A percentile compares a stretch with the other conserved stretches of the same genome.
Conservation (phyloP, 2,888 invertebrate species). For the Rhingia rostrata region DNA sequence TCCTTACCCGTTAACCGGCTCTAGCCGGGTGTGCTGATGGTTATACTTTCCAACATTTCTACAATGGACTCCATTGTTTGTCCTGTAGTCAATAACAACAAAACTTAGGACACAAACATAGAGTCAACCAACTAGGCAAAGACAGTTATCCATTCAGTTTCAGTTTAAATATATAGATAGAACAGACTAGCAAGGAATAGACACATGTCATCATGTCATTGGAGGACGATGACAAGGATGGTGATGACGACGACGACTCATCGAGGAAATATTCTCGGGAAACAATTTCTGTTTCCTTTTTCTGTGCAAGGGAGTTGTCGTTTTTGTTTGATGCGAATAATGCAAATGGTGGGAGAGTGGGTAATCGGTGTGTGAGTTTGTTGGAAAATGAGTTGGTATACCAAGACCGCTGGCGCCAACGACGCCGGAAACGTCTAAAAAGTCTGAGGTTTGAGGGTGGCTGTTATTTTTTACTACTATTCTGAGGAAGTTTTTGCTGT, state of each 20-base stretch:
- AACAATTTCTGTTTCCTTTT: slow-evolving; percentile 48
- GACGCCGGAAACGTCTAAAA: slow-evolving; percentile 60
- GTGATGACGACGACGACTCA: slow-evolving; percentile 41
- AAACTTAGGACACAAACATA: slow-evolving; percentile 69
- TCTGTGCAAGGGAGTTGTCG: slow-evolving; percentile 52
- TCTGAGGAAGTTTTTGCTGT: slow-evolving; percentile 26
- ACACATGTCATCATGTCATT: slow-evolving; percentile 69
- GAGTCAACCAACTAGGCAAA: slow-evolving; percentile 48
- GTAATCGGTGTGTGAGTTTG: slow-evolving; percentile 39
- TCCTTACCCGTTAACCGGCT: slow-evolving; percentile 35
- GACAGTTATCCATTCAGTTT: slow-evolving; percentile 44
- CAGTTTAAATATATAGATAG: neutral
- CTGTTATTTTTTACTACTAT: slow-evolving; percentile 38
- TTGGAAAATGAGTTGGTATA: slow-evolving; percentile 50
- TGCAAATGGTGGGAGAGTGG: slow-evolving; percentile 52
- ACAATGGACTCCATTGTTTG: slow-evolving; percentile 61
- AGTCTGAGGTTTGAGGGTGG: slow-evolving; percentile 48
- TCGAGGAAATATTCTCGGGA: slow-evolving; percentile 62
- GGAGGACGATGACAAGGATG: slow-evolving; percentile 43
- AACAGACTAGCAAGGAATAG: slow-evolving; percentile 51
- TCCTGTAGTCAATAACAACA: slow-evolving; percentile 71
- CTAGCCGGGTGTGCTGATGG: slow-evolving; percentile 22
- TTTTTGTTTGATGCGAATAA: slow-evolving; percentile 20
- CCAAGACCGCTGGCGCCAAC: slow-evolving; percentile 68
- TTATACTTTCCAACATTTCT: slow-evolving; percentile 11